phyloP scores from a whole-genome alignment of 1,140 invertebrate species.

The Brachionus rubens region DNA sequence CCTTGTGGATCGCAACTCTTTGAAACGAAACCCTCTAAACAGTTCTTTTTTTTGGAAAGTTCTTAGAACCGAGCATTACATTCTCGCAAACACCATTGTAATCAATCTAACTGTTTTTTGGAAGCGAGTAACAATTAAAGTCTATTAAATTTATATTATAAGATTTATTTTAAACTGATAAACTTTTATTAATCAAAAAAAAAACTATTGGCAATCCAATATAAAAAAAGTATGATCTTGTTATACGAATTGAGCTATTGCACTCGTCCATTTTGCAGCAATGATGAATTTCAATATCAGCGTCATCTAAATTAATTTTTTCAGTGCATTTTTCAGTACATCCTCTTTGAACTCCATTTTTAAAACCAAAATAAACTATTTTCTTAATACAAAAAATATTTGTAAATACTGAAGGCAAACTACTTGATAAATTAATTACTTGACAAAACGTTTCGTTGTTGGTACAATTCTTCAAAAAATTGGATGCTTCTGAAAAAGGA shows the following conservation, averaged over 20 bases:
- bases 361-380: background rate
- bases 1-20: too few species aligned
- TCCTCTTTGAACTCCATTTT: background rate
- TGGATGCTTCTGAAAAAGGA: background rate
- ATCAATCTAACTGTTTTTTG: too few species aligned
- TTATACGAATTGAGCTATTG: background rate
- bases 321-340: background rate
- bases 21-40: too few species aligned
- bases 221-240: too few species aligned
- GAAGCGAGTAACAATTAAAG: too few species aligned
- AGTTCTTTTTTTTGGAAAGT: too few species aligned
- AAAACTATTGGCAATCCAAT: too few species aligned
- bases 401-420: background rate
- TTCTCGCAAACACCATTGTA: too few species aligned
- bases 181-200: too few species aligned
- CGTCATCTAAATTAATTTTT: background rate
- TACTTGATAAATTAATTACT: background rate
- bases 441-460: background rate
- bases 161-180: too few species aligned
- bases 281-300: background rate
- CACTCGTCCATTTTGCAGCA: background rate
- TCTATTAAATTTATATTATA: too few species aligned
- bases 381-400: background rate
- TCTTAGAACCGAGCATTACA: too few species aligned
- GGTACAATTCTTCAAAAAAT: background rate